Evolutionary conservation across 92 coral and sea anemone species (phyloP), one percentile per base, ranked within the genome.

Genomic region (Porites rus): DNA sequence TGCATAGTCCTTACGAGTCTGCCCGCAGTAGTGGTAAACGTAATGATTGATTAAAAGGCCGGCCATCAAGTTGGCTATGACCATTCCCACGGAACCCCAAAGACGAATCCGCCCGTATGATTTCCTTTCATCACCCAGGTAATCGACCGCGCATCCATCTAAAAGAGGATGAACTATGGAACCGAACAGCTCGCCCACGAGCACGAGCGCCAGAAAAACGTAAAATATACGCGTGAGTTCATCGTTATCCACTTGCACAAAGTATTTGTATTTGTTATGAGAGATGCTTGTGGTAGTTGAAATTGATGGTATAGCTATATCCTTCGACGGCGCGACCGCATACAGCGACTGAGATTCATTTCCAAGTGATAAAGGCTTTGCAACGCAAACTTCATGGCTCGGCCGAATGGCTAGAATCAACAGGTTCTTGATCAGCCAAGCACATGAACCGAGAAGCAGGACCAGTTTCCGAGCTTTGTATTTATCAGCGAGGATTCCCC

Each of bases 401-500:
- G 87, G 79, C 11, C 58, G 87, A 19, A 74, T 17, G 50, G 24
- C 71, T 13, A 74, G 56, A 72, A 83, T 60, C 63, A 72, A 72
- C 78, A 74, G 61, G 20, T 61, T 83, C 71, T 83, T 83, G 5
- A 62, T 61, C 10, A 83, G 46, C 72, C 79, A 83, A 64, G 79
- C 79, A 19, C 17, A 10, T 2, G 87, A 58, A n/a, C 87, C 79
- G 69, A 83, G n/a, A n/a, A 83, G 19, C 1, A 83, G 78, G 14
- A 83, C 22, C 12, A 60, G 38, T 46, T 58, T 87, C 6, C 81
- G 67, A 74, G 31, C 21, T 58, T 81, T 74, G 87, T 80, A 81
- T 22, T 56, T 74, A 51, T 87, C 87, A 13, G 87, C 74, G 20
- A 80, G 63, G 43, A 80, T 51, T 16, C 91, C 87, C 90, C 91